Base-by-base conservation (phyloP, 2,888 invertebrate genomes). In the Drosophila percnosoma region DNA sequence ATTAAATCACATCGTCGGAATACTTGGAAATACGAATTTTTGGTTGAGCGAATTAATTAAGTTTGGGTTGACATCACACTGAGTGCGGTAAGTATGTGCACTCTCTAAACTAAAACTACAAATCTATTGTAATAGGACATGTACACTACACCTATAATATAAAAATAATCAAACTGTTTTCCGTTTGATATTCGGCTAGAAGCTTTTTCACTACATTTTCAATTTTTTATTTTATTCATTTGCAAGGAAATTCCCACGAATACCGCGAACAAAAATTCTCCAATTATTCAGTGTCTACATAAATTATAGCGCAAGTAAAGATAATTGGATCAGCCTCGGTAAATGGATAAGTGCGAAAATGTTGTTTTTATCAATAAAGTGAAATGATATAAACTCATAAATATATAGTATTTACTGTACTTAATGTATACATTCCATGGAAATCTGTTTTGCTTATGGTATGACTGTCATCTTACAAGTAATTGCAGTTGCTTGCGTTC, bases 11-110 rank as follows among this genome's bases (percentile, higher is more conserved):
- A 55, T 36, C 7, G 6, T 24, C 24, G 6, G 18, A 15, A 54
- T 78, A 73, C 52, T 62, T 73, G 62, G 52, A 54, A 64, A 53
- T 61, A 54, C 21, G 36, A 49, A 29, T 34, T 55, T 36, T 55
- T 34, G 83, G 70, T 68, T 49, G 24, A 59, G 55, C 61, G 34
- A 68, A 68, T 73, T 76, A 76, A 83, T 73, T 77, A 71, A 51
- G 51, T 64, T 27, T 62, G 54, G 62, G 52, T 62, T 68, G 60
- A 68, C 61, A 67, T 13, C 29, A 60, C 36, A 36, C 31, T 18
- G 21, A 34, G 11, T 29, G 24, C 18, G 11, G 21, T 34, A 18
- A 27, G 24, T 11, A 13, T 21, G 15, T 53, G 21, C 31, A 58
- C 31, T 58, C 36, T 27, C 21, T 15, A 54, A 31, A 10, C 31